These are phyloP conservation scores for Mycetomoellerius zeteki DNA, from an alignment of 1,140 invertebrate genomes.

Conservation along the genomic window DNA sequence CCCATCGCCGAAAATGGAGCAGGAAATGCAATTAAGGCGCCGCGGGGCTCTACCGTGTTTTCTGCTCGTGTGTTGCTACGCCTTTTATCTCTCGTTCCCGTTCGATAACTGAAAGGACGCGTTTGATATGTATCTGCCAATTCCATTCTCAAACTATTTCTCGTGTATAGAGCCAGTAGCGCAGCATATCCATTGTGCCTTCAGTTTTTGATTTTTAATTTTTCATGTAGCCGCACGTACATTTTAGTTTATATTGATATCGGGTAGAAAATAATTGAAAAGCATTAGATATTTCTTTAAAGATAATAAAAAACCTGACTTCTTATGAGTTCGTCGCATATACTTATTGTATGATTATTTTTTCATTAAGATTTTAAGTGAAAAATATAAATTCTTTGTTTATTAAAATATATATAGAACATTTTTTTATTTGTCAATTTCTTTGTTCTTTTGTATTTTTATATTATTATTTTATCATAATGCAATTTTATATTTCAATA, in stretches of 20 bases:
- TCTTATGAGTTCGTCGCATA: not conserved
- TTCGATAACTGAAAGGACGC: constrained; percentile 24
- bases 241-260: not conserved
- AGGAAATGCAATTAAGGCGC: constrained; percentile 74
- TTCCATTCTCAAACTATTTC: constrained; percentile 21
- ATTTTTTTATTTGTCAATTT: not conserved
- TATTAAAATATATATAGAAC: not conserved
- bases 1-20: constrained; percentile 69
- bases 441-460: not conserved
- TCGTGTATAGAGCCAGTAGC: not conserved
- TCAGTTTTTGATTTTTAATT: constrained; percentile 34
- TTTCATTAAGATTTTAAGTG: constrained; percentile 1
- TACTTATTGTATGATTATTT: not conserved
- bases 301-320: not conserved
- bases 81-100: constrained; percentile 54
- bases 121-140: constrained; percentile 37
- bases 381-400: not conserved
- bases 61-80: constrained; percentile 31
- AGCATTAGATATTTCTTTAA: not conserved
- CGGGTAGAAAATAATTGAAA: not conserved
- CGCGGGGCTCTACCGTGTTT: constrained; percentile 53
- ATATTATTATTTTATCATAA: not conserved
- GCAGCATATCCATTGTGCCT: constrained; percentile 1
- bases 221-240: not conserved
- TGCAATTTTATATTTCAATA: not conserved